phyloP scores from a whole-genome alignment of 2,888 invertebrate species.

The Morpho achilles region DNA sequence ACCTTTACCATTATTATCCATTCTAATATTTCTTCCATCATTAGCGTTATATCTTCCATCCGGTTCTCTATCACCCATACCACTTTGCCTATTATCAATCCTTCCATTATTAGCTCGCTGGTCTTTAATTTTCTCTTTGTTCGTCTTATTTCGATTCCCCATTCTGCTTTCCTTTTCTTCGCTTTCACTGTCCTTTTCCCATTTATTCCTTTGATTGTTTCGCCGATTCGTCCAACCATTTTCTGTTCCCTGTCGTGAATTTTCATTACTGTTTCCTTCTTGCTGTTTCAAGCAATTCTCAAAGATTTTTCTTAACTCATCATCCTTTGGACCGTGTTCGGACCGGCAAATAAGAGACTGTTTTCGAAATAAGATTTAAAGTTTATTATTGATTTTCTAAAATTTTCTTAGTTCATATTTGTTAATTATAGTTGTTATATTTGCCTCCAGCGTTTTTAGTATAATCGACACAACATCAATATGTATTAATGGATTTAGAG shows the following conservation, averaged over 20 bases:
- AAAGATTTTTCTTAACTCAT: slow-evolving; percentile 78
- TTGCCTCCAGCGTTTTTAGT: not conserved
- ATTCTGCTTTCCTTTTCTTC: slow-evolving; percentile 31
- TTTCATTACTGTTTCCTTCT: slow-evolving; percentile 43
- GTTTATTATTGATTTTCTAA: no score
- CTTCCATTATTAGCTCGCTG: slow-evolving; percentile 23
- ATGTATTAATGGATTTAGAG: no score
- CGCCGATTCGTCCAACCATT: slow-evolving; percentile 46
- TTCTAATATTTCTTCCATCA: slow-evolving; percentile 23
- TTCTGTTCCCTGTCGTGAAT: slow-evolving; percentile 40
- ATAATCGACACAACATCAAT: no score
- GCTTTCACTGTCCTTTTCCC: slow-evolving; percentile 31
- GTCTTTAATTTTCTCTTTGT: slow-evolving; percentile 34
- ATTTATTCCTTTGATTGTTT: slow-evolving; percentile 39
- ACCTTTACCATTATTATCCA: slow-evolving; percentile 22
- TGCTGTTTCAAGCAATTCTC: slow-evolving; percentile 76
- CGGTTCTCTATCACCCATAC: slow-evolving; percentile 23
- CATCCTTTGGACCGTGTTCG: slow-evolving; percentile 78
- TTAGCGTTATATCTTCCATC: slow-evolving; percentile 15
- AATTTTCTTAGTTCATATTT: not conserved
- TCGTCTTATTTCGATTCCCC: slow-evolving; percentile 24
- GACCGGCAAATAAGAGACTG: slow-evolving; percentile 80
- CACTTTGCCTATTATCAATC: slow-evolving; percentile 15
- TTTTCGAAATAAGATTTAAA: slow-evolving; percentile 3
- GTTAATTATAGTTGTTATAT: not conserved